Base-by-base conservation (phyloP, 2,888 invertebrate genomes). In the Macroteleia sp. region DNA sequence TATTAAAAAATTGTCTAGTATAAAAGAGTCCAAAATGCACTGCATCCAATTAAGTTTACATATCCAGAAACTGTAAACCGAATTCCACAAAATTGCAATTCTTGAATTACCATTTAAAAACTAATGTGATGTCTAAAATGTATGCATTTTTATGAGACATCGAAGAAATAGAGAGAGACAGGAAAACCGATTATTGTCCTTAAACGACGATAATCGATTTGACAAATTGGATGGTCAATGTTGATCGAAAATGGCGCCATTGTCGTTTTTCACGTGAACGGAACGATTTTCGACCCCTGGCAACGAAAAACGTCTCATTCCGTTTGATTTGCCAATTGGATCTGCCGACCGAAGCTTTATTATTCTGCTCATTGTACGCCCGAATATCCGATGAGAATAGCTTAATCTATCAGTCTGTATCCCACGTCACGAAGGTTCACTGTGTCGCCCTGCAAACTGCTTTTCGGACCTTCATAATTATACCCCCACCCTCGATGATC, bases 251-350 rank as follows among this genome's bases (percentile, higher is more conserved):
- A 59, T 66, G 36, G 52, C 64, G 42, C 44, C 59, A 66, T 74
- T 56, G 75, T 71, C 28, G 44, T 19, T 67, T 62, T 75, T 69
- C 75, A 75, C 75, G 48, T 54, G 19, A 36, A 25, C 41, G 59
- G 17, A 42, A 16, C 73, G 62, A 67, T 75, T 56, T 61, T 46
- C 54, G 75, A 62, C 61, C 59, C 76, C 62, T 57, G 57, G 56
- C 62, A 44, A 62, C 62, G 69, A 57, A 76, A 76, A 69, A 76
- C 87, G 85, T 85, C 87, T 88, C 86, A 88, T 88, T 88, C 84
- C 86, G 86, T 85, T 85, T 88, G 85, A 86, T 87, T 87, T 84
- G 83, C 82, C 86, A 86, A 88, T 88, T 79, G 84, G 83, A 77
- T 44, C 61, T 54, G 44, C 36, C 56, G 67, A n/a, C 44, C n/a